Evolutionary conservation across 2,888 invertebrate genomes (phyloP), one percentile per base, ranked within the genome.

Genomic region (Scaptodrosophila latifasciaeformis): DNA sequence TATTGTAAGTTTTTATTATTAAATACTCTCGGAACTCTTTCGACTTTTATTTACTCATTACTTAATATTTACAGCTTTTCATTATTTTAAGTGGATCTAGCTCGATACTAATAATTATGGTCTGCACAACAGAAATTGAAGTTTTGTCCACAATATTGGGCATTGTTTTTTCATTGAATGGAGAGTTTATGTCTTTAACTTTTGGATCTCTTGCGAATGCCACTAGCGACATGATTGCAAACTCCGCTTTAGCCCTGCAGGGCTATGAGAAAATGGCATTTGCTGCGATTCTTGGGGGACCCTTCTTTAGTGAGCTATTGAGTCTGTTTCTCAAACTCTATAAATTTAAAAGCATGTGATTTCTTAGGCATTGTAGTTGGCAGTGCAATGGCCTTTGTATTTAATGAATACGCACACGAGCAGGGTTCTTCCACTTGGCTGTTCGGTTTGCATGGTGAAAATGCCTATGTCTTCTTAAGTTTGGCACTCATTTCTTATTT

Each of bases 341-440:
- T 30, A 13, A 9, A 6, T 7, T 1, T 6, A n/a, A 31, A 12
- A n/a, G 31, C 31, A n/a, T 31, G n/a, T 31, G 13, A 7, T 17
- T 37, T 7, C 46, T 4, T 30, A 70, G 72, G 43, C n/a, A 24
- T 64, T 2, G 47, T 69, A 1, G 4, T 64, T 6, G 46, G 52
- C 53, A 53, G 66, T 34, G 49, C 54, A 1, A 0, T 59, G 7
- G 17, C 53, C 9, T 61, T 53, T 12, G 1, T 54, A 0, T 30
- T 48, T 10, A 66, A 70, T 24, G 4, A 4, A 0, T 6, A 17
- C 3, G 50, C 42, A 0, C 53, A 50, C 0, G 1, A 35, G 2
- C 1, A 0, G 2, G 50, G 49, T 0, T 42, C 59, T 1, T 2
- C 19, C 2, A 4, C 2, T 5, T 69, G 67, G 59, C n/a, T 69